Conservation (phyloP, 2,113 vertebrate genomes). For the Leptocoma aspasia region DNA sequence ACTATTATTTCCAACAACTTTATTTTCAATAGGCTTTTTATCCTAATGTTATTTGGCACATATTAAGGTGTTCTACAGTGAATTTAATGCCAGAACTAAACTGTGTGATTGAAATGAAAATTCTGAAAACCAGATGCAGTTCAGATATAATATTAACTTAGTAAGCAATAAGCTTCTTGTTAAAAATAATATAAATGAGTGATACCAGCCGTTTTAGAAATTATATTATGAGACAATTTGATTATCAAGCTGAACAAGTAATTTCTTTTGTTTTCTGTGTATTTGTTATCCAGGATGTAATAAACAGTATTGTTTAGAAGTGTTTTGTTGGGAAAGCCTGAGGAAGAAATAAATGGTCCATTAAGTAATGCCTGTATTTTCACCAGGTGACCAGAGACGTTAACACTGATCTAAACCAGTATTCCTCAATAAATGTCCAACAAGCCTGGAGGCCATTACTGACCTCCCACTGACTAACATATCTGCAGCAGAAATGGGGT, state of each 20-base stretch:
- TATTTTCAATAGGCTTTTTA: neutral
- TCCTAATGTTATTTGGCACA: neutral
- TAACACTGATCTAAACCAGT: slow-evolving; percentile 57
- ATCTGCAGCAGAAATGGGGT: neutral
- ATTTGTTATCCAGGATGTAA: neutral
- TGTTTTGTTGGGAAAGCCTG: neutral
- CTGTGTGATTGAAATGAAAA: neutral
- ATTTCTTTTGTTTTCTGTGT: neutral
- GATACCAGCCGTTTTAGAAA: neutral
- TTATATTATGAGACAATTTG: neutral
- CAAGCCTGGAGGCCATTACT: slow-evolving; percentile 22
- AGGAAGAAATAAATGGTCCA: neutral
- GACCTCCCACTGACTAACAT: slow-evolving; percentile 39
- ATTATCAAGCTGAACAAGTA: neutral
- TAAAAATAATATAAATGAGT: neutral
- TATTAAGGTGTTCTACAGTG: neutral
- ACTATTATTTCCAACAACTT: neutral
- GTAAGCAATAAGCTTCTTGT: neutral
- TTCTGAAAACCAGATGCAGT: neutral
- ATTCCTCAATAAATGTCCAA: slow-evolving; percentile 54
- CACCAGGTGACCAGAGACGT: slow-evolving; percentile 6
- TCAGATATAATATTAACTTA: neutral
- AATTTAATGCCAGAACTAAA: neutral
- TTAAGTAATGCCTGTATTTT: slow-evolving; percentile 34
- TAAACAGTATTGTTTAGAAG: neutral